A percentile compares a stretch with the other conserved stretches of the same genome.
These are phyloP conservation scores for Paradoxurus hermaphroditus DNA, from an alignment of 2,113 vertebrate genomes.

Conservation along the genomic window DNA sequence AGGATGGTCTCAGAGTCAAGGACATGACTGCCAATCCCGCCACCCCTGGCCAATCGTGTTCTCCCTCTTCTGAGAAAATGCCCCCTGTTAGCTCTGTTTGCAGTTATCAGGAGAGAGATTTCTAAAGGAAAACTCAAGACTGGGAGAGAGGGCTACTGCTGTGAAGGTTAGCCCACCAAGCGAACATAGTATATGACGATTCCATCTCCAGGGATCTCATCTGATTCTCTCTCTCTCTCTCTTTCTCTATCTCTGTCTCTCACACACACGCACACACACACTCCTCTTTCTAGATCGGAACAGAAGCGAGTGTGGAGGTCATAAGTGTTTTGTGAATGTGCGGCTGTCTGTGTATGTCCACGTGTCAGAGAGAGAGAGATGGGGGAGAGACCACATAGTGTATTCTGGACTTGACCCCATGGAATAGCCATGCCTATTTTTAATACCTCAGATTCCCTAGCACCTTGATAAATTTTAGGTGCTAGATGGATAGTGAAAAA, in stretches of 20 bases:
- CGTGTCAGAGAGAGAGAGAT: neutral
- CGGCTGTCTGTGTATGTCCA: neutral
- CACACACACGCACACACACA: neutral
- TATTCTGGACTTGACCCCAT: neutral
- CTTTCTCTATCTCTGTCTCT: no score
- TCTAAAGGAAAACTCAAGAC: neutral
- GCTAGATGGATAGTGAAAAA: neutral
- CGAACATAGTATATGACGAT: neutral
- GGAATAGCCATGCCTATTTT: neutral
- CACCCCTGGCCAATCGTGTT: no score
- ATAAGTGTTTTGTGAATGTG: neutral
- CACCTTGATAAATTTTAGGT: no score
- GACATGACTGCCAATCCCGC: accelerated
- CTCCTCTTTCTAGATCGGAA: neutral
- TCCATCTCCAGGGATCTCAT: neutral
- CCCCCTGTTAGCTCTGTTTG: neutral
- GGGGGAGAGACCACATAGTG: neutral
- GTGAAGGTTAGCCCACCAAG: accelerated
- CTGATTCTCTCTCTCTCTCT: no score
- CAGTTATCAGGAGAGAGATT: neutral
- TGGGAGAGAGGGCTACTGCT: no score
- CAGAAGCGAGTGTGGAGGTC: accelerated
- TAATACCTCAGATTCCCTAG: neutral
- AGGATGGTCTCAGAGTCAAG: no score
- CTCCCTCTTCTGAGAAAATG: no score